Evolutionary conservation across 2,888 invertebrate genomes (phyloP).

Genomic region (Eulithis testata): DNA sequence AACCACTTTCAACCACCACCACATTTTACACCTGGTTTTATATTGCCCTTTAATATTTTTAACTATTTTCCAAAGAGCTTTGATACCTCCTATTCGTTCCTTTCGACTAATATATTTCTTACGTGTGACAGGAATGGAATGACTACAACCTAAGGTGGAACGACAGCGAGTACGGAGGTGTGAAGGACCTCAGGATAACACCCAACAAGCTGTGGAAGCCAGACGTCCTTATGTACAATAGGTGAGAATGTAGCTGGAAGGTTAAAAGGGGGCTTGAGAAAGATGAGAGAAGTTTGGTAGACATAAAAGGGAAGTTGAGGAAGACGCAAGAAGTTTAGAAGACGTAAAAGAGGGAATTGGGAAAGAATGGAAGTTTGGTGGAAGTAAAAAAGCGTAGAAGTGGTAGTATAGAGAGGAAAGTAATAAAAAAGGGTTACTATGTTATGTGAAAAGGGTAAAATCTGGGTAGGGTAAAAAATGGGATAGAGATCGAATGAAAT

Average conservation of each 20-base stretch:
- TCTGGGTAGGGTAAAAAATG: too few relatives aligned
- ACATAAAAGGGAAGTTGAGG: not conserved
- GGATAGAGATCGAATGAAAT: too few relatives aligned
- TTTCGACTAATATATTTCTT: slow-evolving; percentile 13
- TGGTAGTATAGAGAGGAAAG: too few relatives aligned
- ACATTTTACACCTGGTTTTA: slow-evolving; percentile 1
- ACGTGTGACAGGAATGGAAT: slow-evolving; percentile 94
- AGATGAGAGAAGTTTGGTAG: not conserved
- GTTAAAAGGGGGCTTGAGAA: slow-evolving; percentile 18
- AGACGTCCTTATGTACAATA: slow-evolving; percentile 99
- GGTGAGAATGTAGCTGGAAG: slow-evolving; percentile 84
- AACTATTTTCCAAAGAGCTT: not conserved
- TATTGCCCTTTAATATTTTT: not conserved
- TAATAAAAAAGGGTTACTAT: too few relatives aligned
- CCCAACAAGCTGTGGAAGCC: slow-evolving; percentile 99
- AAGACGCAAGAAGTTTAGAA: not conserved
- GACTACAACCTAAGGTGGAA: slow-evolving; percentile 99
- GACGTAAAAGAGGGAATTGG: not conserved
- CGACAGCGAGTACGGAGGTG: slow-evolving; percentile 96
- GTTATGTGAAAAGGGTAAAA: too few relatives aligned
- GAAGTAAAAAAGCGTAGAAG: too few relatives aligned
- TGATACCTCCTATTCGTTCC: slow-evolving; percentile 9
- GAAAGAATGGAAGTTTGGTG: not conserved
- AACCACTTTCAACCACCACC: not conserved
- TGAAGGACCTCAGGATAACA: slow-evolving; percentile 97